Evolutionary conservation across 2,888 invertebrate species (phyloP).

Genomic region (Strigamia crassipes): DNA sequence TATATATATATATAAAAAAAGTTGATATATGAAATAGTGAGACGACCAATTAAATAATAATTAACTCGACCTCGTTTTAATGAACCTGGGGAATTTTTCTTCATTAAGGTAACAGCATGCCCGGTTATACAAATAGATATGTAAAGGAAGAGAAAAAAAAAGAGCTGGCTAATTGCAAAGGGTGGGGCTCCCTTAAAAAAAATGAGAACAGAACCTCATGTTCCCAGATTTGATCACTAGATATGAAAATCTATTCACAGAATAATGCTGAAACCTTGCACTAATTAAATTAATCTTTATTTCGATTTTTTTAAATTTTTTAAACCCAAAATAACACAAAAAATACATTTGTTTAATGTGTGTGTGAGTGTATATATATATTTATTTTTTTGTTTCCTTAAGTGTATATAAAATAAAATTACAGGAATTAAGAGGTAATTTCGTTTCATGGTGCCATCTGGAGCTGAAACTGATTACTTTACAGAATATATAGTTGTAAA

Average conservation of each 20-base stretch:
- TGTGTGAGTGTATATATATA: too few relatives aligned
- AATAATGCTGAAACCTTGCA: not conserved
- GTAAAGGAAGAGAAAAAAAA: not conserved
- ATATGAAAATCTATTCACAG: slow-evolving; percentile 11
- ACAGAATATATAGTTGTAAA: not conserved
- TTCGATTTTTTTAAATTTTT: not conserved
- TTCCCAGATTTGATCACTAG: slow-evolving; percentile 14
- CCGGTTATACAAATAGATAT: slow-evolving; percentile 20
- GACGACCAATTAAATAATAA: slow-evolving; percentile 22
- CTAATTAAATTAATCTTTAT: not conserved
- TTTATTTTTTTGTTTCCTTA: not conserved
- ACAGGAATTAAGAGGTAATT: not conserved
- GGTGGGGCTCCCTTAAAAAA: slow-evolving; percentile 2
- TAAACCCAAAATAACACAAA: not conserved
- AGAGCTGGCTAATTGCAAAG: not conserved
- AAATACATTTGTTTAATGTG: not conserved
- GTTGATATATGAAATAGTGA: not conserved
- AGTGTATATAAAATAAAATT: not conserved
- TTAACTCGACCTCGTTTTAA: slow-evolving; percentile 11
- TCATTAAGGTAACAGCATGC: slow-evolving; percentile 30
- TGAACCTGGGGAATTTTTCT: not conserved
- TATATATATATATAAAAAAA: not conserved
- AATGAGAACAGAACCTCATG: not conserved
- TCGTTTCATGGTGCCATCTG: slow-evolving; percentile 2
- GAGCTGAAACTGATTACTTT: not conserved